Conservation (phyloP, 2,797 vertebrate genomes). For the Luscinia luscinia region DNA sequence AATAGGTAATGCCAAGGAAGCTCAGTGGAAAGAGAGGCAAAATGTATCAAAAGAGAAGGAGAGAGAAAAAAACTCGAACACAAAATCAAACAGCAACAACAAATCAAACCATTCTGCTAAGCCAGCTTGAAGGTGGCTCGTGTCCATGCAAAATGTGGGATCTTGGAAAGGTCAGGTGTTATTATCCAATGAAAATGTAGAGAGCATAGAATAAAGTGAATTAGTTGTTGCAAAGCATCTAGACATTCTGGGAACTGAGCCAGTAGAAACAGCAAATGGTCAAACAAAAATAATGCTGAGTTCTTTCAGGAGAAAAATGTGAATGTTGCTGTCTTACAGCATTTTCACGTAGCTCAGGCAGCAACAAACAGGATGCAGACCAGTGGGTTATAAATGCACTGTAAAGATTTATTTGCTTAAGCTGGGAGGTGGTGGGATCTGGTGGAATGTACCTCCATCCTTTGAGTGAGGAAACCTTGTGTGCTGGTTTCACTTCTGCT, state of each 20-base stretch:
- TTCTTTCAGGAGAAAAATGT: constrained; percentile 2
- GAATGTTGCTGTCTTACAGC: background rate
- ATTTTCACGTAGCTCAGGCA: background rate
- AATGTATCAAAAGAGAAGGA: background rate
- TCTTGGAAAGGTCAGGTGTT: constrained; percentile 32
- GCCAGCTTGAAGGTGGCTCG: background rate
- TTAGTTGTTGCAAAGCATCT: constrained; percentile 13
- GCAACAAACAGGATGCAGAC: background rate
- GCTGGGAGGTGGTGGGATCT: background rate
- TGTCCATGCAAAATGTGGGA: background rate
- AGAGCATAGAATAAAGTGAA: constrained; percentile 31
- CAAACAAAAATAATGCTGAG: constrained; percentile 19
- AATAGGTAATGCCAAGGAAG: background rate
- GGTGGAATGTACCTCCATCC: background rate
- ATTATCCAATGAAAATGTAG: constrained; percentile 5
- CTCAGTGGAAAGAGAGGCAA: background rate
- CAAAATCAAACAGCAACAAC: background rate
- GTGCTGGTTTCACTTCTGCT: background rate
- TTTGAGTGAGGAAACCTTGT: background rate
- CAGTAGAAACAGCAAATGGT: constrained; percentile 25
- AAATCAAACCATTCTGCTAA: background rate
- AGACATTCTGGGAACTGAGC: background rate
- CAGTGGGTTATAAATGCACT: background rate
- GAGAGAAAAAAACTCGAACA: background rate
- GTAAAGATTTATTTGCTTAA: background rate